A percentile compares a stretch with the other conserved stretches of the same genome.
phyloP scores from a whole-genome alignment of 2,888 invertebrate genomes.

The Tanytarsus gracilentus region DNA sequence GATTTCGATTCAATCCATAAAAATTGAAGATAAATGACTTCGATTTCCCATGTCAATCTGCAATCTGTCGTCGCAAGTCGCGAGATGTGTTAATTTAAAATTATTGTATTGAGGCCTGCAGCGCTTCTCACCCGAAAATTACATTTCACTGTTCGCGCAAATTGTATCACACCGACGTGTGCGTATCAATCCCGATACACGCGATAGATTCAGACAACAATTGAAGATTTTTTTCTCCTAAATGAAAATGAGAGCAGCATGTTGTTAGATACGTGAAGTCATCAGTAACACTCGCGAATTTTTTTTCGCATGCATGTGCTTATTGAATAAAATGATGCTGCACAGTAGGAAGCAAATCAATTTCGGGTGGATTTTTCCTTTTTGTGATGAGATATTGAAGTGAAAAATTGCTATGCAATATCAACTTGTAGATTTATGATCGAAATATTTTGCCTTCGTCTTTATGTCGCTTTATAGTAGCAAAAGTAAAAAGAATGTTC shows the following conservation, averaged over 20 bases:
- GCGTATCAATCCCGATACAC: neutral
- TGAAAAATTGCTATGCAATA: no score
- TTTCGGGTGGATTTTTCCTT: no score
- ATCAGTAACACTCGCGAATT: slow-evolving; percentile 24
- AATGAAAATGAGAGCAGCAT: slow-evolving; percentile 1
- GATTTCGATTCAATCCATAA: neutral
- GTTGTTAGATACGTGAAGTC: slow-evolving; percentile 28
- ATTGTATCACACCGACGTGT: neutral
- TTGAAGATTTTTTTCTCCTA: neutral
- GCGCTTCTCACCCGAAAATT: slow-evolving; percentile 14
- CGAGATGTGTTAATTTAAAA: slow-evolving; percentile 19
- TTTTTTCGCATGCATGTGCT: no score
- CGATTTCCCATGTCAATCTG: slow-evolving; percentile 10
- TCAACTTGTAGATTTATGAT: no score
- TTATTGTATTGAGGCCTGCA: slow-evolving; percentile 17
- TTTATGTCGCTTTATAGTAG: no score
- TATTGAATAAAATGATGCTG: no score
- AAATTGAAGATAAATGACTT: slow-evolving; percentile 6
- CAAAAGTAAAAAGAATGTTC: no score
- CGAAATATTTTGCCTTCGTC: no score
- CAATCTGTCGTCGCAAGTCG: neutral
- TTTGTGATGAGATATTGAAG: no score
- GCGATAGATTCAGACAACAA: slow-evolving; percentile 1
- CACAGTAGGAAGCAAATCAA: no score
- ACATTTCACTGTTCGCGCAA: neutral